A percentile compares a stretch with the other conserved stretches of the same genome.
These are phyloP conservation scores for Dicyrtoma fusca DNA, from an alignment of 2,888 invertebrate species.

Conservation along the genomic window DNA sequence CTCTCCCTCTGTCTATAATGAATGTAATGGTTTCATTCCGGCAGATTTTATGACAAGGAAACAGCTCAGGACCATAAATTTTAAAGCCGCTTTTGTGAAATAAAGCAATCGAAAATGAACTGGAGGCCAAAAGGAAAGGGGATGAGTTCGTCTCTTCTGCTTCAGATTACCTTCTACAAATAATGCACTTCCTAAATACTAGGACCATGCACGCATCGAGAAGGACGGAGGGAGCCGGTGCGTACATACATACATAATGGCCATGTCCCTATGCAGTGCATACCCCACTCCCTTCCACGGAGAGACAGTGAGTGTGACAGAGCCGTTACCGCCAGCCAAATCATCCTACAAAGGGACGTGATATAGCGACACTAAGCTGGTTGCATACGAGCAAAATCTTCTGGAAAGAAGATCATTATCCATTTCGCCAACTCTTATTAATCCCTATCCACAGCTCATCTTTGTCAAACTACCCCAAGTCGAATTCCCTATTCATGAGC, in stretches of 20 bases:
- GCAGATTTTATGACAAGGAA: conserved; percentile 51
- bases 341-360: not conserved
- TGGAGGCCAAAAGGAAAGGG: conserved; percentile 39
- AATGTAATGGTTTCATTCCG: conserved; percentile 49
- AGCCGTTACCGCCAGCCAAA: not conserved
- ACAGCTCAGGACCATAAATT: conserved; percentile 48
- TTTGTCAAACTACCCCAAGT: conserved; percentile 25
- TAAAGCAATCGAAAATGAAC: conserved; percentile 44
- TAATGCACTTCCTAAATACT: conserved; percentile 30
- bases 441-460: conserved; percentile 35
- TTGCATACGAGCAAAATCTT: conserved; percentile 17
- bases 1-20: conserved; percentile 34
- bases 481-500: conserved; percentile 32
- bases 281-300: not conserved
- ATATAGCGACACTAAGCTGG: not conserved
- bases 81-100: conserved; percentile 43
- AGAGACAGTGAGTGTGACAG: not conserved
- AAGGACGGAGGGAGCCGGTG: too few species aligned
- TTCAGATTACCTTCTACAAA: conserved; percentile 44
- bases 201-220: too few species aligned
- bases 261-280: not conserved
- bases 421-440: conserved; percentile 39
- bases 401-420: conserved; percentile 41
- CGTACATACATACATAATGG: not conserved
- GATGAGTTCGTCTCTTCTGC: conserved; percentile 36